Percentiles rank a stretch among this genome's conserved stretches.
These are phyloP conservation scores for Peromyscus maniculatus DNA, from an alignment of 2,113 vertebrate species.

Conservation along the genomic window DNA sequence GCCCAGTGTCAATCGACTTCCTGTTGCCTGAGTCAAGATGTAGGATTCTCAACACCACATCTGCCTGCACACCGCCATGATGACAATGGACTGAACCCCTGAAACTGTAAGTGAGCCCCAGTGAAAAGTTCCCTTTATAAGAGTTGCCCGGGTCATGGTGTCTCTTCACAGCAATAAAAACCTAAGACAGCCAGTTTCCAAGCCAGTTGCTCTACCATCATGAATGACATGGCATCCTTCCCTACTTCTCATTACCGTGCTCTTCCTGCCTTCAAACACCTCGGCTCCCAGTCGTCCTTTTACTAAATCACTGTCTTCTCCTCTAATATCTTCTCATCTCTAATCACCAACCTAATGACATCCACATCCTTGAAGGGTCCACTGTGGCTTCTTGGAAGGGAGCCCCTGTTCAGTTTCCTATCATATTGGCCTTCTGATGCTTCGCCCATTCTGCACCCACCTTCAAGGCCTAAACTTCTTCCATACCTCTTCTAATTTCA, in stretches of 20 bases:
- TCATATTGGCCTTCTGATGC: neutral
- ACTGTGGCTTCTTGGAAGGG: neutral
- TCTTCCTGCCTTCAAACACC: constrained; percentile 9
- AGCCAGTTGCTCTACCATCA: neutral
- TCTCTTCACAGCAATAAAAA: neutral
- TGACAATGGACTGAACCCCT: neutral
- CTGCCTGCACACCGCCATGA: neutral
- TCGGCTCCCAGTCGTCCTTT: neutral
- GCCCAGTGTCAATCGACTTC: too few relatives aligned
- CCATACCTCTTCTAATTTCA: neutral
- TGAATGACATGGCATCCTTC: neutral
- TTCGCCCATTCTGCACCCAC: neutral
- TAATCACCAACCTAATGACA: neutral
- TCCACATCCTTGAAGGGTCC: neutral
- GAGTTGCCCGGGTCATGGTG: neutral
- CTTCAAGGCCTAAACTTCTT: neutral
- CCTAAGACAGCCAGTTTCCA: neutral
- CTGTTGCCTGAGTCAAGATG: too few relatives aligned
- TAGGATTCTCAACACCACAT: too few relatives aligned
- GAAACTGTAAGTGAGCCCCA: neutral
- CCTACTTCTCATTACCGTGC: neutral
- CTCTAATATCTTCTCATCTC: neutral
- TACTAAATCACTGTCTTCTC: neutral
- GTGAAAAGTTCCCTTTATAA: neutral
- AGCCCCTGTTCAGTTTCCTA: neutral